Evolutionary conservation across 2,113 vertebrate species (phyloP), one percentile per base, ranked within the genome.

Genomic region (Dipodomys spectabilis): DNA sequence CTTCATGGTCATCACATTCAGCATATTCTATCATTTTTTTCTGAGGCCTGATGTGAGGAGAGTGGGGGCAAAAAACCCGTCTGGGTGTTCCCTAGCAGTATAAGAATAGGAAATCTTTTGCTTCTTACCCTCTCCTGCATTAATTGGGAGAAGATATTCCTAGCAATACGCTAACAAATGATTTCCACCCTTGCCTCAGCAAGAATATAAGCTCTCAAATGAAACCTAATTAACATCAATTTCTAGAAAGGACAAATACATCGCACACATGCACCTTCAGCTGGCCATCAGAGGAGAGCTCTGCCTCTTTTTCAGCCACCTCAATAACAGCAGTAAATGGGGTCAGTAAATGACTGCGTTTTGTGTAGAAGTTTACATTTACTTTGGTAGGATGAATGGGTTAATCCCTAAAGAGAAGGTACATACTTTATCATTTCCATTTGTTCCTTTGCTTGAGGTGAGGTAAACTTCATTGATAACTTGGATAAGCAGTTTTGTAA

Each of bases 11-110:
- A 95, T 79, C 53, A 57, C 28, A 68, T 44, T 91, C 84, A 35
- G 69, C 25, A 53, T 20, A 85, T 74, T 22, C 88, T 90, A 28
- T 92, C 39, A 95, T 92, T 96, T 90, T 49, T 57, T 86, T 93
- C 88, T 91, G 86, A 88, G 78, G 72, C 92, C 82, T 93, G 88
- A 92, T 78, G 20, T 74, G 72, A 95, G 18, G 72, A 95, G 15
- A 77, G 53, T 57, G 7, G 23, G 35, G 78, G 73, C 53, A 80
- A 57, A 57, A n/a, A 82, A 49, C 19, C 32, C 62, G 93, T 82
- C 82, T 81, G n/a, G 62, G 30, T 82, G 89, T 94, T 87, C 87
- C 77, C 44, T 80, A 85, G 74, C 28, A 82, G 57, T 60, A 20
- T 32, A 62, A 82, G 85, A 75, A 93, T 15, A 69, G n/a, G 78